Evolutionary conservation across 2,113 vertebrate species (phyloP).

Genomic region (Aviceda subcristata): DNA sequence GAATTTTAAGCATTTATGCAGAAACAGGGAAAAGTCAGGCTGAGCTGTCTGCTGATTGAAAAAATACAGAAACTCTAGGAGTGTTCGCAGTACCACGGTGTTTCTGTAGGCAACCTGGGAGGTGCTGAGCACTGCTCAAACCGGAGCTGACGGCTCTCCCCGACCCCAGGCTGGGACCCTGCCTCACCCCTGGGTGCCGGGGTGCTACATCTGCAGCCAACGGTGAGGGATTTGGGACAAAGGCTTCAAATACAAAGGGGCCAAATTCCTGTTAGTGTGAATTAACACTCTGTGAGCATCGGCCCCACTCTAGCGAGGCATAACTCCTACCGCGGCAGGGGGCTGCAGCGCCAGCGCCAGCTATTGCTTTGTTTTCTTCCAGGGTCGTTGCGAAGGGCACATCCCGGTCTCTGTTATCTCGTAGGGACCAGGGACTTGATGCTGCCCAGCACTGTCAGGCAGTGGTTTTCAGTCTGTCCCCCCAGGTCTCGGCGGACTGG

Average conservation of each 20-base stretch:
- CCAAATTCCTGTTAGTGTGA: not conserved
- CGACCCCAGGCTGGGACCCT: not conserved
- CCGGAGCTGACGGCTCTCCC: accelerated
- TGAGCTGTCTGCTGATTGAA: not conserved
- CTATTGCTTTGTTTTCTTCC: not conserved
- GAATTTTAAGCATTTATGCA: not conserved
- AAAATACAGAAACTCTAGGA: not conserved
- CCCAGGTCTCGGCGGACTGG: not conserved
- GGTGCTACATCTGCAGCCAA: not conserved
- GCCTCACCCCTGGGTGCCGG: not conserved
- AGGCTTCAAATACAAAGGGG: not conserved
- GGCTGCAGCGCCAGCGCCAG: not conserved
- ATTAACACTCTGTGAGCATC: not conserved
- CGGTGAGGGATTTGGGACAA: not conserved
- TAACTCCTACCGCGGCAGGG: not conserved
- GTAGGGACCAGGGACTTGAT: not conserved
- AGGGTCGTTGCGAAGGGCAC: not conserved
- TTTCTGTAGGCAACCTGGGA: not conserved
- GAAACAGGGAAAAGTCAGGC: not conserved
- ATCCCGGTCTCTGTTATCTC: not conserved
- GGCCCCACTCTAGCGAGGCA: not conserved
- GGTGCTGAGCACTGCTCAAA: not conserved
- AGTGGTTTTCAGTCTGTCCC: not conserved
- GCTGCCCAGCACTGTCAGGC: not conserved
- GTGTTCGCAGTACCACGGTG: not conserved